Evolutionary conservation across 1,140 invertebrate species (phyloP).

Genomic region (Saccostrea echinata): DNA sequence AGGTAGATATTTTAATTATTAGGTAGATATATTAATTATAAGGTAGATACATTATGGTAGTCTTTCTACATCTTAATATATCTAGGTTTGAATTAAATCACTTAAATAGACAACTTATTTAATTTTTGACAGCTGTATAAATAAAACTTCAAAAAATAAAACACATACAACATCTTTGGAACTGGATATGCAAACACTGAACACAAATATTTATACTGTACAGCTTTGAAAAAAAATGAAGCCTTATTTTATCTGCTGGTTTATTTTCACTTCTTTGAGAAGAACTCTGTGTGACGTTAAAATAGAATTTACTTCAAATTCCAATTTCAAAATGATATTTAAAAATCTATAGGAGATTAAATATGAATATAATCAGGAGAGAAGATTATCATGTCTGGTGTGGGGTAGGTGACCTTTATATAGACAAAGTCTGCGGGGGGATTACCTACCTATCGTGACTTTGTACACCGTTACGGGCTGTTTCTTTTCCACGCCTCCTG

Average conservation of each 20-base stretch:
- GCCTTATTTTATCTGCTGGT: not conserved
- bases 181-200: not conserved
- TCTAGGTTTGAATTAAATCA: too few species aligned
- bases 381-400: not conserved
- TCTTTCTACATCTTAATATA: too few species aligned
- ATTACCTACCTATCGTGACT: conserved; percentile 73
- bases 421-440: not conserved
- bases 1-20: too few species aligned
- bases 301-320: not conserved
- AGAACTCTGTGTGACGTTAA: not conserved
- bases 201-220: not conserved
- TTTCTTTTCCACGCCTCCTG: conserved; percentile 73
- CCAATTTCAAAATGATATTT: not conserved
- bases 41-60: too few species aligned
- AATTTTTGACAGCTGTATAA: conserved; percentile 15
- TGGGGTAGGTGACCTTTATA: not conserved
- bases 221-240: not conserved
- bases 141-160: not conserved
- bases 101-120: not conserved
- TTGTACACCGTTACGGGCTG: conserved; percentile 73
- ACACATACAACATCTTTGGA: not conserved
- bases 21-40: too few species aligned
- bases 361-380: not conserved
- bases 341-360: not conserved
- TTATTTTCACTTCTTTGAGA: not conserved